Base-by-base conservation (phyloP, 1,140 invertebrate species). In the Aphidius gifuensis region DNA sequence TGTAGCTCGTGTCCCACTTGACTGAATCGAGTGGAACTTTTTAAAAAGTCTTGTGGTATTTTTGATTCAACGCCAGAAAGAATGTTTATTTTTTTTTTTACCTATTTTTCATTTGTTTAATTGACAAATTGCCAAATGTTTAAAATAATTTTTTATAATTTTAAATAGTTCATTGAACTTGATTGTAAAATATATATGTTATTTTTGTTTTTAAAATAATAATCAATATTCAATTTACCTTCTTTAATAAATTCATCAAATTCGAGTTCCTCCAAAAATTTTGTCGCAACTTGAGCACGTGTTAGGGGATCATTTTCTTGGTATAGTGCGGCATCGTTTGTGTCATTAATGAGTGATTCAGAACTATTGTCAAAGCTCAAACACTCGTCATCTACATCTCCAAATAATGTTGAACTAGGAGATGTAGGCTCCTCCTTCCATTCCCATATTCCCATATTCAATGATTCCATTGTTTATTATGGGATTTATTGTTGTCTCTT, bases 401-500 rank as follows among this genome's bases (percentile, higher is more conserved):
- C 51, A 8, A 62, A 46, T 43, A 70, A 61, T 58, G 66, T 64
- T 64, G 69, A 74, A 69, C 58, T 72, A 69, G 82, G 83, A 66
- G 82, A 83, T 64, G 74, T 66, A 49, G 82, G 82, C 71, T 83
- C 82, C 61, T 72, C 64, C 72, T 83, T 83, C 82, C 81, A 83
- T 44, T 68, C 32, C 67, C 55, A 69, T 72, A 75, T 72, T 68
- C 73, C 63, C 58, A 74, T 67, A 73, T 65, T 62, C 4, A 32
- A 32, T 32, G 23, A 32, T 32, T 32, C 23, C 73, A 77, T 77
- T 63, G 51, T 73, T 64, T 55, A 16, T 16, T 16, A 58, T 65
- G 56, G 32, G 38, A 60, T 59, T 71, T 71, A 69, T 67, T 55
- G 16, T n/a, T 21, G 39, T 55, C 72, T 69, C 65, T 58, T 66